Evolutionary conservation across 2,797 vertebrate genomes (phyloP).

Genomic region (Enteromius thamalakanensis): DNA sequence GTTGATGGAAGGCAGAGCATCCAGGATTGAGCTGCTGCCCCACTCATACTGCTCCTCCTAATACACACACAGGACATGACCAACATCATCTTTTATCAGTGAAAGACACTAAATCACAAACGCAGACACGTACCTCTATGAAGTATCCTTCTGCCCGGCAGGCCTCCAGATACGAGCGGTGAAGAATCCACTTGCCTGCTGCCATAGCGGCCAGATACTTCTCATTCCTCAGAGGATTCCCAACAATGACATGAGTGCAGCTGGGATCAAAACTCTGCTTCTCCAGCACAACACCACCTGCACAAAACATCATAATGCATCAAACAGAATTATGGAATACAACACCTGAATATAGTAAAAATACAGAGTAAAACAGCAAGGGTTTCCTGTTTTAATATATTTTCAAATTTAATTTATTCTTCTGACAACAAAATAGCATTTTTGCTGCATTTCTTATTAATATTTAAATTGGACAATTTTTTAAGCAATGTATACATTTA

Average conservation of each 20-base stretch:
- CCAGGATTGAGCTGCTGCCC: slow-evolving; percentile 90
- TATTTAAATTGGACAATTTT: neutral
- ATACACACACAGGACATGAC: neutral
- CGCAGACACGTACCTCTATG: slow-evolving; percentile 74
- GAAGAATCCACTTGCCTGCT: slow-evolving; percentile 95
- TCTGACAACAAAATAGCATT: too few relatives aligned
- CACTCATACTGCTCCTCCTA: slow-evolving; percentile 85
- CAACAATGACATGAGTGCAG: slow-evolving; percentile 96
- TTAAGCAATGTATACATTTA: neutral
- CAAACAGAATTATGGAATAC: neutral
- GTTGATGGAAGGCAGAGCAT: slow-evolving; percentile 84
- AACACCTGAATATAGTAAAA: neutral
- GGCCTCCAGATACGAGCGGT: slow-evolving; percentile 94
- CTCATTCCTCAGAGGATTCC: slow-evolving; percentile 93
- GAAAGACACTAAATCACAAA: neutral
- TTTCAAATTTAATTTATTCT: too few relatives aligned
- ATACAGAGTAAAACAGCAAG: neutral
- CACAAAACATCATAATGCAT: slow-evolving; percentile 9
- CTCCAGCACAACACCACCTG: slow-evolving; percentile 90
- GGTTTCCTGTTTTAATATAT: neutral
- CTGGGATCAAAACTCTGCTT: slow-evolving; percentile 94
- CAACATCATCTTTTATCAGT: neutral
- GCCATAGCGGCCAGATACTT: slow-evolving; percentile 97
- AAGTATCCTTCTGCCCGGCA: slow-evolving; percentile 85
- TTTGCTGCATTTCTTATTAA: neutral